Evolutionary conservation across 2,888 invertebrate species (phyloP).

Genomic region (Panopea generosa): DNA sequence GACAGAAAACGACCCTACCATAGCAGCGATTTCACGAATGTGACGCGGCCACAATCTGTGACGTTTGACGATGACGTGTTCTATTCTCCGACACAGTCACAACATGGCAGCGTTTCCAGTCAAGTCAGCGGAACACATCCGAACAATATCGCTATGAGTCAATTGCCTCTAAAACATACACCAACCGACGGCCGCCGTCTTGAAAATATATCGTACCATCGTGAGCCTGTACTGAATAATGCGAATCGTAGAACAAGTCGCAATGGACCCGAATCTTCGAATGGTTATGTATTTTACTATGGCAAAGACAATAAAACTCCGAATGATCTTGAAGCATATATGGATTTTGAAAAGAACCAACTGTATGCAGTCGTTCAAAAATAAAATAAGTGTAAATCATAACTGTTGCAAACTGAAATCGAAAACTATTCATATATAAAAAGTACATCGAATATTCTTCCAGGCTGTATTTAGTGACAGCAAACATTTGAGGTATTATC

Average conservation of each 20-base stretch:
- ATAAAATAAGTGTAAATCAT: no score
- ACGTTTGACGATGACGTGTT: conserved; percentile 52
- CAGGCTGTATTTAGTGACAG: no score
- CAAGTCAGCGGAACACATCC: conserved; percentile 2
- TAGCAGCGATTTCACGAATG: conserved; percentile 13
- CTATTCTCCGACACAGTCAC: background rate
- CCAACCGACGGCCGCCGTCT: background rate
- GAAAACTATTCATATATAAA: no score
- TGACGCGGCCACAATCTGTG: conserved; percentile 34
- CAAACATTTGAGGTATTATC: no score
- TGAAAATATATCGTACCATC: conserved; percentile 3
- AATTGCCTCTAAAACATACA: conserved; percentile 1
- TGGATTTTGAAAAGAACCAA: conserved; percentile 36
- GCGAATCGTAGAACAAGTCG: conserved; percentile 7
- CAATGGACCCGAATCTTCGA: conserved; percentile 26
- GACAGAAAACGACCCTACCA: conserved; percentile 28
- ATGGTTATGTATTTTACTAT: conserved; percentile 51
- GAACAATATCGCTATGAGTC: background rate
- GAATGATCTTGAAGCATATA: conserved; percentile 15
- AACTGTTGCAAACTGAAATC: no score
- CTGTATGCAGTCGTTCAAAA: conserved; percentile 47
- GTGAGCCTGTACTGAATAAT: conserved; percentile 41
- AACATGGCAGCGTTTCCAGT: conserved; percentile 15
- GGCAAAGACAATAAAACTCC: conserved; percentile 30
- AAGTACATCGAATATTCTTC: no score